A percentile compares a stretch with the other conserved stretches of the same genome.
These are phyloP conservation scores for Antheraea pernyi DNA, from an alignment of 1,140 invertebrate genomes.

Conservation along the genomic window DNA sequence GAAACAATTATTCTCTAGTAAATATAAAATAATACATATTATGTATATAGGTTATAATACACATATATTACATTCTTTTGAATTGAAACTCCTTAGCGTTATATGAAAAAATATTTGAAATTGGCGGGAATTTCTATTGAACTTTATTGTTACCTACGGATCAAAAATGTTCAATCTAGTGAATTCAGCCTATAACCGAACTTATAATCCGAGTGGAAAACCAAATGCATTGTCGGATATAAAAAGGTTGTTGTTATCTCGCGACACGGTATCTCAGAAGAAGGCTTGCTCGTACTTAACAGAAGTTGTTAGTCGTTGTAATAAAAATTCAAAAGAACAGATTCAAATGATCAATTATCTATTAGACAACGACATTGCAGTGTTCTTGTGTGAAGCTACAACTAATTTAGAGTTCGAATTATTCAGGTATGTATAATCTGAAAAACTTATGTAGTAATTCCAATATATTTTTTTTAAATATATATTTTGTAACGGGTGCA, in stretches of 20 bases:
- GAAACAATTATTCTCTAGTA: no score
- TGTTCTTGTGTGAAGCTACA: slow-evolving; percentile 68
- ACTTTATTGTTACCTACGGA: neutral
- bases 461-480: neutral
- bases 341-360: slow-evolving; percentile 56
- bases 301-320: slow-evolving; percentile 57
- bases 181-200: slow-evolving; percentile 57
- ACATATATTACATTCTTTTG: no score
- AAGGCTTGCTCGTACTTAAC: slow-evolving; percentile 63
- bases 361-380: slow-evolving; percentile 63
- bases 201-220: slow-evolving; percentile 63
- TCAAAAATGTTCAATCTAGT: slow-evolving; percentile 52
- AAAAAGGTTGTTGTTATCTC: slow-evolving; percentile 59
- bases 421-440: slow-evolving; percentile 49
- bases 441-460: neutral
- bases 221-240: slow-evolving; percentile 67
- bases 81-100: neutral
- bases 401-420: slow-evolving; percentile 62
- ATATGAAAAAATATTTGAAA: neutral
- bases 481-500: neutral
- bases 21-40: no score
- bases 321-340: slow-evolving; percentile 47
- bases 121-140: neutral
- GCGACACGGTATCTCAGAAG: slow-evolving; percentile 55
- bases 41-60: no score